A percentile compares a stretch with the other conserved stretches of the same genome.
Conservation (phyloP, 2,113 vertebrate genomes). For the Rhinoderma darwinii region DNA sequence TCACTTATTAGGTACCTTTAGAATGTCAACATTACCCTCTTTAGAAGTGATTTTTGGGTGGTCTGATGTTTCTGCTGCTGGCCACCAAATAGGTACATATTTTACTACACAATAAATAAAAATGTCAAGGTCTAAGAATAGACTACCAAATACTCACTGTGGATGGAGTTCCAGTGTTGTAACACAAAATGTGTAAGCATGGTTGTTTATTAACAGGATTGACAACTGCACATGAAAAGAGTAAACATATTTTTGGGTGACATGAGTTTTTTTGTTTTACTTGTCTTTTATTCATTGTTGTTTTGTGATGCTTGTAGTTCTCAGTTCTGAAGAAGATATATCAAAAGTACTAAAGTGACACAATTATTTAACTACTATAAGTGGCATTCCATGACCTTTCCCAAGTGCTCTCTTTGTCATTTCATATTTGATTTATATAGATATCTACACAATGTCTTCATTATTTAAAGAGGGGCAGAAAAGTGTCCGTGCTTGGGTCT, state of each 20-base stretch:
- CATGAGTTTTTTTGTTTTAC: not conserved
- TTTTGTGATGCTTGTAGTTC: not conserved
- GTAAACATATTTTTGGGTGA: not conserved
- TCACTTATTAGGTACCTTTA: too few relatives aligned
- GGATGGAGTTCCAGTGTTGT: not conserved
- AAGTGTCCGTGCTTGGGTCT: slow-evolving; percentile 74
- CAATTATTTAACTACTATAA: slow-evolving; percentile 52
- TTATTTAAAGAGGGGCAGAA: slow-evolving; percentile 77
- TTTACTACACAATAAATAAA: not conserved
- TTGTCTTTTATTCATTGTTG: not conserved
- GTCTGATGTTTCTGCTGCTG: not conserved
- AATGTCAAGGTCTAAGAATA: not conserved
- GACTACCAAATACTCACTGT: not conserved
- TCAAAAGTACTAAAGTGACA: slow-evolving; percentile 10
- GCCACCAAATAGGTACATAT: too few relatives aligned
- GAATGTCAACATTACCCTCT: too few relatives aligned
- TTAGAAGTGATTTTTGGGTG: not conserved
- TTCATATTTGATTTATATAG: slow-evolving; percentile 77
- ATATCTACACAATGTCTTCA: slow-evolving; percentile 78
- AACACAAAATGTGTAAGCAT: not conserved
- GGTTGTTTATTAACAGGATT: not conserved
- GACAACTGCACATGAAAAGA: not conserved
- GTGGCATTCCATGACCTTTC: slow-evolving; percentile 15
- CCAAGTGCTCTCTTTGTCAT: slow-evolving; percentile 73
- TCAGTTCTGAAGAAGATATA: not conserved